These are phyloP conservation scores for Okapia johnstoni DNA, from an alignment of 2,113 vertebrate genomes.

Conservation along the genomic window DNA sequence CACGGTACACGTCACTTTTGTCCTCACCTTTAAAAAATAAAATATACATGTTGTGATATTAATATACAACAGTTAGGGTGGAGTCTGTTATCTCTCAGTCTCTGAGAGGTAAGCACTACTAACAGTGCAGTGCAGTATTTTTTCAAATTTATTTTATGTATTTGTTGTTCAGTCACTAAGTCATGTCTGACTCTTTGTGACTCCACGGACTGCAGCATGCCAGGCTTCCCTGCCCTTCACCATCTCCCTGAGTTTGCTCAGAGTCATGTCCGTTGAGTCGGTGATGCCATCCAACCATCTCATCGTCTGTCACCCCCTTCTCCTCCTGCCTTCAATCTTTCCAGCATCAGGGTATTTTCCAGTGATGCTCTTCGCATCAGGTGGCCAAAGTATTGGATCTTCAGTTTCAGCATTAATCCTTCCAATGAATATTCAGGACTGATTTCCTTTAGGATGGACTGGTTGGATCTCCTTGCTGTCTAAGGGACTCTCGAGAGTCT, in stretches of 20 bases:
- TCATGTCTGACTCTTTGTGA: not conserved
- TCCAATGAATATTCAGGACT: not conserved
- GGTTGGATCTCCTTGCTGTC: not conserved
- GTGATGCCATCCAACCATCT: not conserved
- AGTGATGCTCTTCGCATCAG: not conserved
- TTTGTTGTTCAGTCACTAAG: not conserved
- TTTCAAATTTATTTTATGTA: not conserved
- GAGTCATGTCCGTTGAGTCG: not conserved
- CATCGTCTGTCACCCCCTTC: not conserved
- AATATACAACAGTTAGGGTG: not conserved
- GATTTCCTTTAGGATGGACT: not conserved
- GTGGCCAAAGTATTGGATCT: not conserved
- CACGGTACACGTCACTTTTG: not conserved
- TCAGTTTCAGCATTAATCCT: not conserved
- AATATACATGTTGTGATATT: not conserved
- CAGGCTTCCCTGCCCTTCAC: not conserved
- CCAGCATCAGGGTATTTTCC: not conserved
- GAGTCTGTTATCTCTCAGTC: not conserved
- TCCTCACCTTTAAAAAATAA: not conserved
- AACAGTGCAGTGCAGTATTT: not conserved
- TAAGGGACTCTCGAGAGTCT: not conserved
- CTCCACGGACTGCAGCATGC: not conserved
- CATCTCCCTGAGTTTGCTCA: not conserved
- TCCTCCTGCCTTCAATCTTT: not conserved
- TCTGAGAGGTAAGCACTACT: not conserved